A percentile compares a stretch with the other conserved stretches of the same genome.
These are phyloP conservation scores for Aphrophora alni DNA, from an alignment of 2,888 invertebrate species.

Conservation along the genomic window DNA sequence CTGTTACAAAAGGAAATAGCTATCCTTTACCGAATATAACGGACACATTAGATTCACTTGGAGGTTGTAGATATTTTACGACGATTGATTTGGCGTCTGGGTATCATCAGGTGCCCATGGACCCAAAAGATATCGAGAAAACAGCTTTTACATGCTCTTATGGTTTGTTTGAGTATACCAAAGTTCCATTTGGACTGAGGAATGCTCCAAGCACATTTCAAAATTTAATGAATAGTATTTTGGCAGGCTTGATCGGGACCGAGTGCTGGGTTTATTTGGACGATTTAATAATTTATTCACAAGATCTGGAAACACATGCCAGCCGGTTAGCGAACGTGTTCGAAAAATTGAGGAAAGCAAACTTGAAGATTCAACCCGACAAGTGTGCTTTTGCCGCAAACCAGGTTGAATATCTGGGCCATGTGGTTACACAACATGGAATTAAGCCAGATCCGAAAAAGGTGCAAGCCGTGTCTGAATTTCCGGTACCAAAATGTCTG, in stretches of 20 bases:
- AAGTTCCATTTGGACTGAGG: constrained; percentile 53
- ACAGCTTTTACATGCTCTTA: constrained; percentile 54
- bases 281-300: too few relatives aligned
- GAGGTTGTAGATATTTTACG: constrained; percentile 11
- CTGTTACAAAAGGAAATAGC: constrained; percentile 11
- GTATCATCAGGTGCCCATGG: constrained; percentile 53
- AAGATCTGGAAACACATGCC: constrained; percentile 13
- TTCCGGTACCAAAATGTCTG: constrained; percentile 12
- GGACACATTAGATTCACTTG: constrained; percentile 18
- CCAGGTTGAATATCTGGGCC: neutral
- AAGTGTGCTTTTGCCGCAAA: neutral
- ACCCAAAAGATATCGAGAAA: constrained; percentile 50
- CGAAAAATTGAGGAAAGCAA: neutral
- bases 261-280: constrained; percentile 24
- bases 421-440: too few relatives aligned
- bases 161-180: constrained; percentile 51
- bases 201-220: constrained; percentile 53
- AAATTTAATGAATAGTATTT: constrained; percentile 51
- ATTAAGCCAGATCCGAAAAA: constrained; percentile 16
- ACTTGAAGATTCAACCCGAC: too few relatives aligned
- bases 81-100: constrained; percentile 18
- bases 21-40: constrained; percentile 26
- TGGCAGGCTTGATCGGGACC: constrained; percentile 47
- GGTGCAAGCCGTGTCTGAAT: neutral
- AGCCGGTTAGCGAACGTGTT: constrained; percentile 2